Conservation (phyloP, 2,113 vertebrate species). For the Sitta europaea region DNA sequence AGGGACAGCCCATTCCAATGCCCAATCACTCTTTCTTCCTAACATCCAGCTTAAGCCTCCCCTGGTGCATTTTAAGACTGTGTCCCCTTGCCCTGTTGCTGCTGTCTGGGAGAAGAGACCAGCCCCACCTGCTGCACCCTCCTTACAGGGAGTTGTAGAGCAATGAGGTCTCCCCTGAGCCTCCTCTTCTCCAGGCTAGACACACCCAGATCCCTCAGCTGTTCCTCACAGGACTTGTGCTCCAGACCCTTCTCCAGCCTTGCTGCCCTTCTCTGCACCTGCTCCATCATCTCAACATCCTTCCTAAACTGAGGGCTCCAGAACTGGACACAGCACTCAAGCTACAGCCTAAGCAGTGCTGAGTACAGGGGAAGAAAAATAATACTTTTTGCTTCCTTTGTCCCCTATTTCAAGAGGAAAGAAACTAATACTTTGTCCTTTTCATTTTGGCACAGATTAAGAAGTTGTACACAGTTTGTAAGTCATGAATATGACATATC, state of each 20-base stretch:
- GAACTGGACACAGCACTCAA: not conserved
- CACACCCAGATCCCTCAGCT: not conserved
- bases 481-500: not conserved
- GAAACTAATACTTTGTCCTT: not conserved
- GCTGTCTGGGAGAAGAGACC: not conserved
- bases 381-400: not conserved
- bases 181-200: not conserved
- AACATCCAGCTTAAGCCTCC: not conserved
- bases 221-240: accelerated
- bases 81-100: not conserved
- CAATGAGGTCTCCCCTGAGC: too few relatives aligned
- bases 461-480: not conserved
- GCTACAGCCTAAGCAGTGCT: too few relatives aligned
- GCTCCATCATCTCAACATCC: not conserved
- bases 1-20: not conserved
- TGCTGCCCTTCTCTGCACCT: not conserved
- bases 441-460: not conserved
- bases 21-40: not conserved
- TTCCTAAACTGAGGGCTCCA: not conserved
- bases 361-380: not conserved
- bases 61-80: not conserved
- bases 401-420: not conserved
- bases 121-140: accelerated
- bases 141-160: not conserved
- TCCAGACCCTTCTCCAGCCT: not conserved